These are phyloP conservation scores for Stramonita haemastoma DNA, from an alignment of 2,888 invertebrate genomes.

Conservation along the genomic window DNA sequence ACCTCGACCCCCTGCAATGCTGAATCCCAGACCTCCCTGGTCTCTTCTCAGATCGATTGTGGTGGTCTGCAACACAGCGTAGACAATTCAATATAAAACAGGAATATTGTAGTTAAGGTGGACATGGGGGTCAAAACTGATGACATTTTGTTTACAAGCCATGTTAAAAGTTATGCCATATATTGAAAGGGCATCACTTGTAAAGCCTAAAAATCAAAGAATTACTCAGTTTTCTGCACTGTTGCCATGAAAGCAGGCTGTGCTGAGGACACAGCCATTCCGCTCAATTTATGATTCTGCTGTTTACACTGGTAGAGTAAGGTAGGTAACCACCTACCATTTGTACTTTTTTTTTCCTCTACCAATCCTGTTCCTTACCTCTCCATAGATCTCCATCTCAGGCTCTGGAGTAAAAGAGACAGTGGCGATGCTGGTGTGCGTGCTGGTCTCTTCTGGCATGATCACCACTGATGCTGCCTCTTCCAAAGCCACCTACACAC, in stretches of 20 bases:
- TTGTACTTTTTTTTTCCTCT: neutral
- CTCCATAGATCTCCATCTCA: conserved; percentile 72
- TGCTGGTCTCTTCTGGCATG: conserved; percentile 45
- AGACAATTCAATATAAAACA: too few species aligned
- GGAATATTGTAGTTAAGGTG: too few species aligned
- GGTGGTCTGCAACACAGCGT: conserved; percentile 76
- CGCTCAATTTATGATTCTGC: too few species aligned
- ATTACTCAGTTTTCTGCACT: too few species aligned
- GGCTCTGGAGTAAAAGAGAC: conserved; percentile 71
- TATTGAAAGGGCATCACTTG: too few species aligned
- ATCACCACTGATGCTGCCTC: conserved; percentile 42
- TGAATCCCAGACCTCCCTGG: conserved; percentile 92
- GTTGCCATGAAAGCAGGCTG: too few species aligned
- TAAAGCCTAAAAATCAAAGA: too few species aligned
- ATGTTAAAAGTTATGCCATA: too few species aligned
- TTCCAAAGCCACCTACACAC: conserved; percentile 21
- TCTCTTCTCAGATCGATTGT: conserved; percentile 95
- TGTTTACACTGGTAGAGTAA: too few species aligned
- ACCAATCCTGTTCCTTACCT: conserved; percentile 55
- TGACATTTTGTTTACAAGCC: too few species aligned
- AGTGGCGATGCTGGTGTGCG: conserved; percentile 63
- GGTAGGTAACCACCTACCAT: neutral
- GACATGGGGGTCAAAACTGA: too few species aligned
- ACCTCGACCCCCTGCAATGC: conserved; percentile 95
- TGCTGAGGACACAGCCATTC: too few species aligned